Evolutionary conservation across 1,140 invertebrate genomes (phyloP).

Genomic region (Drosophila lowei): DNA sequence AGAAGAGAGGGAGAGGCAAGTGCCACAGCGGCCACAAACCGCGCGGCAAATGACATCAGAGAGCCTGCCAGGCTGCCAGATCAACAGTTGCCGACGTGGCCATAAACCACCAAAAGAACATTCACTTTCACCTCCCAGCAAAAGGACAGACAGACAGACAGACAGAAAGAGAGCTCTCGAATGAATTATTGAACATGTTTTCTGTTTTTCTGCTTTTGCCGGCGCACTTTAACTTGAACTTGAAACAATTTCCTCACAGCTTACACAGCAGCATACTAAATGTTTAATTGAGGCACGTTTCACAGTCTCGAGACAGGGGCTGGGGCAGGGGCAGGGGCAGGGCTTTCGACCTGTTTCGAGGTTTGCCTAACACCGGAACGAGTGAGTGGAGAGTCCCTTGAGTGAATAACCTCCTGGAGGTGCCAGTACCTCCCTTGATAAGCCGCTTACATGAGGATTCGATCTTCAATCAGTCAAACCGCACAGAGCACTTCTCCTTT

Average conservation of each 20-base stretch:
- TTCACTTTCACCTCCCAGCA: too few relatives aligned
- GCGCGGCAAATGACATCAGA: conserved; percentile 36
- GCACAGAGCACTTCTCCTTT: conserved; percentile 35
- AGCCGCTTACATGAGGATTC: conserved; percentile 41
- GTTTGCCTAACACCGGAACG: too few relatives aligned
- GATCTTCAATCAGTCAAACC: conserved; percentile 46
- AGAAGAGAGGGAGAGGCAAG: not conserved
- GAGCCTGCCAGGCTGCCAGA: conserved; percentile 26
- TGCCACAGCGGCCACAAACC: conserved; percentile 33
- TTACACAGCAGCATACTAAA: conserved; percentile 25
- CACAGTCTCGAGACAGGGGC: conserved; percentile 11
- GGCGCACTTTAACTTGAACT: conserved; percentile 71
- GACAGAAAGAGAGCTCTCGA: conserved; percentile 26
- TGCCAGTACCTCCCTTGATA: conserved; percentile 18
- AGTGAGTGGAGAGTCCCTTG: conserved; percentile 14
- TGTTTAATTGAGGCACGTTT: conserved; percentile 63
- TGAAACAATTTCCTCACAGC: conserved; percentile 60
- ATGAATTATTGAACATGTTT: conserved; percentile 53
- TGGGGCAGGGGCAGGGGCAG: not conserved
- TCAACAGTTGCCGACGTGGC: conserved; percentile 11
- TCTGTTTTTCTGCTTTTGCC: conserved; percentile 33
- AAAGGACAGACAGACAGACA: too few relatives aligned
- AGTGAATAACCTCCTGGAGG: conserved; percentile 43
- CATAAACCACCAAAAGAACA: too few relatives aligned
- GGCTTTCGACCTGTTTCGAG: conserved; percentile 59